Evolutionary conservation across 1,140 invertebrate species (phyloP), one percentile per base, ranked within the genome.

Genomic region (Papilio machaon): DNA sequence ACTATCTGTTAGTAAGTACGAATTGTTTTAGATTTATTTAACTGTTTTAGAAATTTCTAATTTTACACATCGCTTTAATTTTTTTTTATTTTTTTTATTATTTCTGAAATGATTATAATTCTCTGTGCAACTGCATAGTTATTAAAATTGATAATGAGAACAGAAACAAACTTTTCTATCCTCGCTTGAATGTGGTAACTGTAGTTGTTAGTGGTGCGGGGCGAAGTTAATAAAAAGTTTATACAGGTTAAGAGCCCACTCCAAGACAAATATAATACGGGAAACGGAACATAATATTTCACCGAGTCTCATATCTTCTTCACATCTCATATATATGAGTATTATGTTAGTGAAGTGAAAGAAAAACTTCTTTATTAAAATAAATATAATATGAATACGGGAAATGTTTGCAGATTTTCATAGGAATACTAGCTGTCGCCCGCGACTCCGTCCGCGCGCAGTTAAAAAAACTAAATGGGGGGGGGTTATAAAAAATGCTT

Each of bases 221-320:
- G 38, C 76, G n/a, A 60, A 79, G 77, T 79, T 79, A 79, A 67
- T 79, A 79, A 43, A 49, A 79, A 79, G 77, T 79, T 64, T 64
- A 79, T 79, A 58, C 77, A 67, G 77, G 77, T 79, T 79, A 79
- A 79, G 77, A 79, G 77, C 77, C 35, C 23, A 79, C 77, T 79
- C 10, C 54, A 79, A 79, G 77, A 79, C 77, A 79, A 78, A 78
- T 46, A 79, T 79, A 79, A 79, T 79, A 46, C 77, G 58, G 58
- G 17, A 60, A 79, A 79, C 23, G 23, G 35, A 79, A 79, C 77
- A 79, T 79, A 46, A 79, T 79, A 46, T n/a, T 79, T 43, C 58
- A 64, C 38, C 8, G 15, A 79, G 35, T 67, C 54, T 67, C 54
- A 60, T 64, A 79, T 17, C 43, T 54, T 30, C 19, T 79, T 64